Conservation (phyloP, 1,140 invertebrate genomes). For the Plodia interpunctella region DNA sequence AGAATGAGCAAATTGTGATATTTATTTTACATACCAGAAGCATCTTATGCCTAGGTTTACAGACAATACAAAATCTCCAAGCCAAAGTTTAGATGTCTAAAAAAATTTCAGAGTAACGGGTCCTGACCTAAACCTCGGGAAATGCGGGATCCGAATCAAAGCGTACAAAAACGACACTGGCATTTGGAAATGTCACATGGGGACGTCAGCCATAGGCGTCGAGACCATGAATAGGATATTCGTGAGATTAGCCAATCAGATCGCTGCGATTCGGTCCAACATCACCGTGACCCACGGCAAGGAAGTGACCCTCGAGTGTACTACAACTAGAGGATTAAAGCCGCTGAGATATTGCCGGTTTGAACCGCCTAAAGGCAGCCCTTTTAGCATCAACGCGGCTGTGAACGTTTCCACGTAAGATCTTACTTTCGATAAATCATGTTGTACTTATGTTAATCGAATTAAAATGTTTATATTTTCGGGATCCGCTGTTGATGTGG, state of each 20-base stretch:
- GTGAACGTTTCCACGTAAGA: constrained; percentile 45
- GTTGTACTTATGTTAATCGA: too few relatives aligned
- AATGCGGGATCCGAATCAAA: constrained; percentile 42
- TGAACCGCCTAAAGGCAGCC: constrained; percentile 49
- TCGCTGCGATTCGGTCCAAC: constrained; percentile 50
- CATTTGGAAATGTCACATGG: constrained; percentile 58
- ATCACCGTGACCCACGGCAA: constrained; percentile 40
- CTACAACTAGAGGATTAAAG: constrained; percentile 37
- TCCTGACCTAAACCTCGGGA: constrained; percentile 34
- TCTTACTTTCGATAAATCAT: constrained; percentile 11
- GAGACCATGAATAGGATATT: constrained; percentile 48
- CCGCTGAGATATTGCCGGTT: constrained; percentile 62
- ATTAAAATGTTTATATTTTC: too few relatives aligned
- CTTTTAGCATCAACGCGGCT: constrained; percentile 53
- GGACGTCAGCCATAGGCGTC: constrained; percentile 30
- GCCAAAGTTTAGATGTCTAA: too few relatives aligned
- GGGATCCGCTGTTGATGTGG: too few relatives aligned
- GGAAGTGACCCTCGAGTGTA: constrained; percentile 43
- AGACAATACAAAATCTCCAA: too few relatives aligned
- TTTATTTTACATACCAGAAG: too few relatives aligned
- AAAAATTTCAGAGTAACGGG: constrained; percentile 38
- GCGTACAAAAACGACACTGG: constrained; percentile 43
- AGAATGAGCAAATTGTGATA: too few relatives aligned
- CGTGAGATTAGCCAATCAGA: constrained; percentile 45
- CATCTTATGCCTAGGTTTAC: too few relatives aligned